Conservation (phyloP, 2,888 invertebrate genomes). For the Xylota segnis region DNA sequence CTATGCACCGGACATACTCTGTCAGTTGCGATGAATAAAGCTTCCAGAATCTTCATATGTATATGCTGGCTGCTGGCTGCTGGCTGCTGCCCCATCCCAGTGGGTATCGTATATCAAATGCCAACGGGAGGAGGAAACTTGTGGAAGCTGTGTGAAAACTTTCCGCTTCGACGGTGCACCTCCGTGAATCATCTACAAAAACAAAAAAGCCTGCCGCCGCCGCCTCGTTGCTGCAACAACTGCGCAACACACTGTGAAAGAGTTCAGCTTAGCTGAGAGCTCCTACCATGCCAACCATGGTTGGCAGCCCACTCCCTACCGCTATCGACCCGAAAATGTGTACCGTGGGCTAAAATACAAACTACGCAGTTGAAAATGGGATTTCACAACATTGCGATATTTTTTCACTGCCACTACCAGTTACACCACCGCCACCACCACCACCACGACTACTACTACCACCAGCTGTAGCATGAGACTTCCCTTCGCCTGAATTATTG, state of each 20-base stretch:
- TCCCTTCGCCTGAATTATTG: constrained; percentile 52
- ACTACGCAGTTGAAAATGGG: constrained; percentile 64
- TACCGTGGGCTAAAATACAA: constrained; percentile 54
- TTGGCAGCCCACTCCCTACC: constrained; percentile 29
- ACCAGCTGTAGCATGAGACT: background rate
- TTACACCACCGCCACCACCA: background rate
- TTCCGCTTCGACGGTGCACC: constrained; percentile 31
- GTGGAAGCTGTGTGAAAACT: constrained; percentile 57
- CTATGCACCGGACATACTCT: constrained; percentile 47
- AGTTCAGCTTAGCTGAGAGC: constrained; percentile 2
- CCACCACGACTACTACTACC: background rate
- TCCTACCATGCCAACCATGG: background rate
- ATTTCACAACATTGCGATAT: constrained; percentile 74
- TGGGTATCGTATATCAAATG: constrained; percentile 7
- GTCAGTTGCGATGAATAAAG: constrained; percentile 49
- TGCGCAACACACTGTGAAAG: constrained; percentile 58
- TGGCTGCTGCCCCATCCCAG: no score
- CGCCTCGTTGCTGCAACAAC: constrained; percentile 56
- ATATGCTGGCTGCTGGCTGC: no score
- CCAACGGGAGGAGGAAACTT: constrained; percentile 25
- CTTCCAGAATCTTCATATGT: constrained; percentile 52
- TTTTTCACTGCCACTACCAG: constrained; percentile 39
- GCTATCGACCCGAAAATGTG: constrained; percentile 69
- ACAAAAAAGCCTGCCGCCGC: background rate
- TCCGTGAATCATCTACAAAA: constrained; percentile 35